Conservation (phyloP, 2,797 vertebrate species). For the Myotis planiceps region DNA sequence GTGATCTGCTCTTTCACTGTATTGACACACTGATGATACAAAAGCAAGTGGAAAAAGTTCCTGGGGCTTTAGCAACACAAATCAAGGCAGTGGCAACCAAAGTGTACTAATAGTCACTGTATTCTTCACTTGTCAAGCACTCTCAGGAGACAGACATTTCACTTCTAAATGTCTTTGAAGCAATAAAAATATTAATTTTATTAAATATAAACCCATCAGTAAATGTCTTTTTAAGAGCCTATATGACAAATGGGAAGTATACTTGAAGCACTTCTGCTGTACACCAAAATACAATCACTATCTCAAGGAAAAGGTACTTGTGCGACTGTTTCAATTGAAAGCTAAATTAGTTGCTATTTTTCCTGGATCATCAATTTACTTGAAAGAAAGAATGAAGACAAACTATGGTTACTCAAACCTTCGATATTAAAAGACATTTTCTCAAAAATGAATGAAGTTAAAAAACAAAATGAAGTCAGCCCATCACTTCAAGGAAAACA, state of each 20-base stretch:
- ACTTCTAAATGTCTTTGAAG: slow-evolving; percentile 11
- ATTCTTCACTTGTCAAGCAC: background rate
- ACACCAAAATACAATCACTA: background rate
- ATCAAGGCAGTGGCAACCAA: background rate
- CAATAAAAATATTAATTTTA: slow-evolving; percentile 37
- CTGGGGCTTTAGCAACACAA: background rate
- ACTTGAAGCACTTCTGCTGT: background rate
- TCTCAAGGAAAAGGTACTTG: slow-evolving; percentile 42
- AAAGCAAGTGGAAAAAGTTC: slow-evolving; percentile 4
- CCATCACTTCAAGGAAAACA: background rate
- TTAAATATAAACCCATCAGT: background rate
- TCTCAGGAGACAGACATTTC: background rate
- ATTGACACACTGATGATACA: background rate
- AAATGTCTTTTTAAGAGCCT: background rate
- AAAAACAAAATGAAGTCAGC: slow-evolving; percentile 15
- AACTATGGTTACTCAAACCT: slow-evolving; percentile 9
- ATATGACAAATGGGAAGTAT: background rate
- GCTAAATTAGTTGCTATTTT: slow-evolving; percentile 24
- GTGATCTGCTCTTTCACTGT: background rate
- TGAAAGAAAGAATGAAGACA: slow-evolving; percentile 38
- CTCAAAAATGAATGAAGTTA: slow-evolving; percentile 42
- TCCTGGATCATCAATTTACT: slow-evolving; percentile 21
- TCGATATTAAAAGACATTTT: background rate
- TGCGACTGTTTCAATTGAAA: background rate
- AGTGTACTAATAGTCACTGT: background rate